Conservation (phyloP, 2,888 invertebrate genomes). For the Drosophila dives region DNA sequence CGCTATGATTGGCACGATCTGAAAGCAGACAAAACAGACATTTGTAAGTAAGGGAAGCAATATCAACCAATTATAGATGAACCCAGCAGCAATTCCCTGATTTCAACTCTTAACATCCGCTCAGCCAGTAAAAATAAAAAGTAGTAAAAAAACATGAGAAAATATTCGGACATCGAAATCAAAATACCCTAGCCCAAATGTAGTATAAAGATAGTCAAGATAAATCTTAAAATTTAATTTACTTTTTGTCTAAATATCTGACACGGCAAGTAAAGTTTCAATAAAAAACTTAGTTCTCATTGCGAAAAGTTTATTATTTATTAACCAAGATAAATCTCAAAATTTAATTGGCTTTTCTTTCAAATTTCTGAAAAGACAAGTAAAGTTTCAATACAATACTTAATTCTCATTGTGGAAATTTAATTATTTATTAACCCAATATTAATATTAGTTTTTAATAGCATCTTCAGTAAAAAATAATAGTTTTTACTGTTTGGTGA, state of each 20-base stretch:
- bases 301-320: too few species aligned
- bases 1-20: constrained; percentile 85
- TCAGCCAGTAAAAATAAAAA: constrained; percentile 5
- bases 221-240: not conserved
- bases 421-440: not conserved
- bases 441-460: not conserved
- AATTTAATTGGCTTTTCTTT: not conserved
- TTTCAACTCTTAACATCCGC: constrained; percentile 10
- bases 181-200: not conserved
- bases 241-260: not conserved
- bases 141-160: constrained; percentile 1
- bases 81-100: not conserved
- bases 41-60: not conserved
- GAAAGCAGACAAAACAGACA: constrained; percentile 31
- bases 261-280: not conserved
- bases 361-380: not conserved
- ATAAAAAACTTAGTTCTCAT: not conserved
- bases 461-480: not conserved
- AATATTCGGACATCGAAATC: not conserved
- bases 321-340: not conserved
- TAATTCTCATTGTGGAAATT: not conserved
- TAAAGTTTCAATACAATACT: not conserved
- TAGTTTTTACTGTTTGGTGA: not conserved
- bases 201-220: not conserved
- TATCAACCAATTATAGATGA: not conserved